Evolutionary conservation across 2,888 invertebrate genomes (phyloP).

Genomic region (Trachelus iudaicus): DNA sequence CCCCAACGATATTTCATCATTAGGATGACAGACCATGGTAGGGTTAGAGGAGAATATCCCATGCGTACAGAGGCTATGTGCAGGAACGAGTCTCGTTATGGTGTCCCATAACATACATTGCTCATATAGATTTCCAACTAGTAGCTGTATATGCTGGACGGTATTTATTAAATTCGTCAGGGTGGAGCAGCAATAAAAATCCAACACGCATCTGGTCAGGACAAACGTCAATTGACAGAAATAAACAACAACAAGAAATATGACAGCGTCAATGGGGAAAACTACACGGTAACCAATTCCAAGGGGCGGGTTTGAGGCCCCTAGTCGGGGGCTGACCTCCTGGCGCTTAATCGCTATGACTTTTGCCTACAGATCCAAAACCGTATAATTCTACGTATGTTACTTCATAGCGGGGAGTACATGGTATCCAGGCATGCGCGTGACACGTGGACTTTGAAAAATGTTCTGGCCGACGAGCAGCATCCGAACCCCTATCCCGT

Average conservation of each 20-base stretch:
- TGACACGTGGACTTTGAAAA: neutral
- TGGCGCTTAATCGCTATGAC: neutral
- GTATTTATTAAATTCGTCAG: neutral
- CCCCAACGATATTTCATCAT: constrained; percentile 63
- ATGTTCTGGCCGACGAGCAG: neutral
- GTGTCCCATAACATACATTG: neutral
- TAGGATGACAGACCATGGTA: constrained; percentile 58
- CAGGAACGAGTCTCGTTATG: neutral
- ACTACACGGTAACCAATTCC: neutral
- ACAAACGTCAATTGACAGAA: neutral
- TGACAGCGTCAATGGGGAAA: neutral
- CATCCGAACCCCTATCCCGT: neutral
- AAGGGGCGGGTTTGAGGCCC: neutral
- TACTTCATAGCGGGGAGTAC: neutral
- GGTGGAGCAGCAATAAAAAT: neutral
- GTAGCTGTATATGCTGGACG: neutral
- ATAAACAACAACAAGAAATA: neutral
- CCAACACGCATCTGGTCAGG: neutral
- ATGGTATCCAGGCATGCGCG: neutral
- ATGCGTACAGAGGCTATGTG: neutral
- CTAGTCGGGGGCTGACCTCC: neutral
- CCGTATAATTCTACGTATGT: neutral
- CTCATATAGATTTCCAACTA: neutral
- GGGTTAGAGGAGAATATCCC: constrained; percentile 45
- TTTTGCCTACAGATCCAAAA: neutral